phyloP scores from a whole-genome alignment of 2,113 vertebrate species.

The Riparia riparia region DNA sequence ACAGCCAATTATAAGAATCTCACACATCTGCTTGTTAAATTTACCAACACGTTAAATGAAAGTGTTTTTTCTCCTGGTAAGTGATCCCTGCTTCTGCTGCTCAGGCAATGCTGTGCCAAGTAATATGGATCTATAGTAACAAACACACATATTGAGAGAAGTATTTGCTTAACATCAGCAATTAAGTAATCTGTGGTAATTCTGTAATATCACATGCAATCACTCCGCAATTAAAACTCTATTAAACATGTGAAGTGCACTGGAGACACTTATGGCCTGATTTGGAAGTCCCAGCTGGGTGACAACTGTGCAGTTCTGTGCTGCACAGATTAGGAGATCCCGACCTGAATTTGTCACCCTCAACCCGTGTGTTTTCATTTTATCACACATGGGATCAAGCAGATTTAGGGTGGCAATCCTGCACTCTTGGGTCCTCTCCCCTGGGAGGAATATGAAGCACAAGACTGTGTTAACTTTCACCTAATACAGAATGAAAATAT shows the following conservation, averaged over 20 bases:
- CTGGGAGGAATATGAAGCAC: neutral
- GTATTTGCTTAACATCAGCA: slow-evolving; percentile 14
- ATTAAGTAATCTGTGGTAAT: slow-evolving; percentile 43
- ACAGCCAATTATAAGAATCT: neutral
- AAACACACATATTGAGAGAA: neutral
- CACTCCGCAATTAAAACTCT: slow-evolving; percentile 7
- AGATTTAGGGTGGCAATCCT: neutral
- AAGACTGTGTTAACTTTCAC: neutral
- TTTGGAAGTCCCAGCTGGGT: slow-evolving; percentile 5
- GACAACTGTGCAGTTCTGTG: neutral
- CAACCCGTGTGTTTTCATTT: neutral
- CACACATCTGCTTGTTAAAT: neutral
- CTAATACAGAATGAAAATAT: neutral
- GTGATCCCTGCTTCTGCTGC: neutral
- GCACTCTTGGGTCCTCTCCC: neutral
- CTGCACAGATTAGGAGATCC: neutral
- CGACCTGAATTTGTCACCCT: neutral
- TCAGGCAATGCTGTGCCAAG: neutral
- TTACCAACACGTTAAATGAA: neutral
- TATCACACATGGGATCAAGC: neutral
- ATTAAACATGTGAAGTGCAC: neutral
- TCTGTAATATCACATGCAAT: slow-evolving; percentile 34
- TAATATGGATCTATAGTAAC: neutral
- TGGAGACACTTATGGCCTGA: neutral
- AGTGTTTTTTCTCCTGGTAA: neutral